A percentile compares a stretch with the other conserved stretches of the same genome.
Conservation (phyloP, 2,888 invertebrate genomes). For the Athalia rosae region DNA sequence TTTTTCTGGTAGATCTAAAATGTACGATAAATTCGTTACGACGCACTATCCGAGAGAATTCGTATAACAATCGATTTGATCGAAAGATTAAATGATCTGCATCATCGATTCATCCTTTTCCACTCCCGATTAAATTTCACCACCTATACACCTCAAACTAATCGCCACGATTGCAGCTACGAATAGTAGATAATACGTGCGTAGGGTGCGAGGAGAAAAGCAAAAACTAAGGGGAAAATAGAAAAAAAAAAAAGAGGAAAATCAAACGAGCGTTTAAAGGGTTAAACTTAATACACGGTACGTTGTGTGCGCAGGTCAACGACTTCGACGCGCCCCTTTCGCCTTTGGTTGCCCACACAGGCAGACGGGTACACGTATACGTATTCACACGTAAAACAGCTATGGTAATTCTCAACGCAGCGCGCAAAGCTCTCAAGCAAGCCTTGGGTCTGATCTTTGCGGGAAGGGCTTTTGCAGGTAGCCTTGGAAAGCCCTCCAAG, state of each 20-base stretch:
- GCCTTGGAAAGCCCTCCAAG: conserved; percentile 35
- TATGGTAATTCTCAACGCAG: conserved; percentile 19
- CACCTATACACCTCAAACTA: background rate
- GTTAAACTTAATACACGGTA: background rate
- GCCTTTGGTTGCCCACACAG: background rate
- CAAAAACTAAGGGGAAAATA: background rate
- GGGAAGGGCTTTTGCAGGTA: conserved; percentile 15
- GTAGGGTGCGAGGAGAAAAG: background rate
- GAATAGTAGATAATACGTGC: no score
- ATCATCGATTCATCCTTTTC: no score
- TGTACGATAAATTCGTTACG: conserved; percentile 12
- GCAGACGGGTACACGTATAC: background rate
- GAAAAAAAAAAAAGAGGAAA: background rate
- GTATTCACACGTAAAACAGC: background rate
- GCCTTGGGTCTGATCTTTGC: conserved; percentile 38
- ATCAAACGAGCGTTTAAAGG: conserved; percentile 16
- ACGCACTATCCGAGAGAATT: no score
- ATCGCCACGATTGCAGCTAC: no score
- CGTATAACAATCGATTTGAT: no score
- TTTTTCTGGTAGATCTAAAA: background rate
- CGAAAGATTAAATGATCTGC: no score
- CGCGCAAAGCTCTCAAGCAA: conserved; percentile 28
- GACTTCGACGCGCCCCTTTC: conserved; percentile 34
- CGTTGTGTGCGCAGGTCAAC: conserved; percentile 25
- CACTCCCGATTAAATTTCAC: background rate